Base-by-base conservation (phyloP, 2,888 invertebrate genomes). In the Trichacis sp. region DNA sequence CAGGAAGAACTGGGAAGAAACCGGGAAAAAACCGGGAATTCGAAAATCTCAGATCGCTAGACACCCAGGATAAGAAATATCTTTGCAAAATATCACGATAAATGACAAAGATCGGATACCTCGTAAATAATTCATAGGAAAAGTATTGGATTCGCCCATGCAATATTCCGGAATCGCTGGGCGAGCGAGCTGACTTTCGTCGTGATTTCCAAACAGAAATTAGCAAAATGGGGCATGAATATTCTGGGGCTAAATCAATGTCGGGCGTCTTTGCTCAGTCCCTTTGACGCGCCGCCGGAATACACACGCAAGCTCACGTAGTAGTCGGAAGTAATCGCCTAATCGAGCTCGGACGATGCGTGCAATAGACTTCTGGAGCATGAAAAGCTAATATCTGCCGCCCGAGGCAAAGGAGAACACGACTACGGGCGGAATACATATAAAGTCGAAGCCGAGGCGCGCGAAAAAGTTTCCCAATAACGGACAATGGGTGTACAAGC, bases 381-480 rank as follows among this genome's bases (percentile, higher is more conserved):
- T 47, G 55, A 49, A 24, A 54, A 55, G 51, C 55, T 55, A 61
- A 61, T 61, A 61, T 55, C 45, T 30, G 33, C 17, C 60, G 30
- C 5, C 5, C 11, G 11, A 33, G 33, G 33, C n/a, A n/a, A 33
- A 33, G n/a, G 12, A n/a, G n/a, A n/a, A n/a, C n/a, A n/a, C n/a
- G n/a, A n/a, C n/a, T n/a, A n/a, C n/a, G n/a, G n/a, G n/a, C n/a
- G n/a, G n/a, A n/a, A n/a, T n/a, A n/a, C n/a, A n/a, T n/a, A n/a
- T n/a, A n/a, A n/a, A n/a, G n/a, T n/a, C n/a, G n/a, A n/a, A n/a
- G n/a, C n/a, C n/a, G n/a, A n/a, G n/a, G n/a, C n/a, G n/a, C 64
- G 42, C 57, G 67, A 69, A 67, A 73, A 79, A 79, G 74, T 78
- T 79, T 77, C 47, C 72, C 73, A 75, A 78, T 77, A 79, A 78